Percentiles rank a stretch among this genome's conserved stretches.
These are phyloP conservation scores for Cyclargus thomasi DNA, from an alignment of 1,140 invertebrate genomes.

Conservation along the genomic window DNA sequence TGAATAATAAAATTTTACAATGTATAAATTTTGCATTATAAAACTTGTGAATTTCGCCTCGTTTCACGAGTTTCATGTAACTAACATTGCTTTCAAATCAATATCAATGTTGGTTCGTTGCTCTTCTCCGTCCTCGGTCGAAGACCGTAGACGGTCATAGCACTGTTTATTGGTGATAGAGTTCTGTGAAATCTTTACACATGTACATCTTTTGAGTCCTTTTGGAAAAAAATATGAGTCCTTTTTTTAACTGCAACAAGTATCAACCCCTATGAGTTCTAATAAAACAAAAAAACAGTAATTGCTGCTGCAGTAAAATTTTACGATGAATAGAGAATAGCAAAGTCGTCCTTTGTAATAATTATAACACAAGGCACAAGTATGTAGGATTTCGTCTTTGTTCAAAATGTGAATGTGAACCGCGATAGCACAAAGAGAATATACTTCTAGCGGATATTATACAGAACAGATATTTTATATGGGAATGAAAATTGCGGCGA, in stretches of 20 bases:
- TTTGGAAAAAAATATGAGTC: background rate
- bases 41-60: background rate
- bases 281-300: no score
- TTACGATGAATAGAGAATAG: no score
- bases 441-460: no score
- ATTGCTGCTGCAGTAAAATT: no score
- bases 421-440: background rate
- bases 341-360: no score
- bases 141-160: background rate
- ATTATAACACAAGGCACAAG: no score
- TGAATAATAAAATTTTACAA: no score
- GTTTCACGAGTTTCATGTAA: background rate
- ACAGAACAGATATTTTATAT: background rate
- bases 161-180: background rate
- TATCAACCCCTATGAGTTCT: no score
- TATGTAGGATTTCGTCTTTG: background rate
- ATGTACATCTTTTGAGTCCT: background rate
- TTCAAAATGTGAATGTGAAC: background rate
- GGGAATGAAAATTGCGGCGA: background rate
- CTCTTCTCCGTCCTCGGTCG: background rate
- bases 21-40: no score
- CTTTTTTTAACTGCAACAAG: no score
- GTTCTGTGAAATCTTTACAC: background rate
- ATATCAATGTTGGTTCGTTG: constrained; percentile 1
- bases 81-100: background rate